Evolutionary conservation across 1,140 invertebrate species (phyloP), one percentile per base, ranked within the genome.

Genomic region (Olivierus martensii): DNA sequence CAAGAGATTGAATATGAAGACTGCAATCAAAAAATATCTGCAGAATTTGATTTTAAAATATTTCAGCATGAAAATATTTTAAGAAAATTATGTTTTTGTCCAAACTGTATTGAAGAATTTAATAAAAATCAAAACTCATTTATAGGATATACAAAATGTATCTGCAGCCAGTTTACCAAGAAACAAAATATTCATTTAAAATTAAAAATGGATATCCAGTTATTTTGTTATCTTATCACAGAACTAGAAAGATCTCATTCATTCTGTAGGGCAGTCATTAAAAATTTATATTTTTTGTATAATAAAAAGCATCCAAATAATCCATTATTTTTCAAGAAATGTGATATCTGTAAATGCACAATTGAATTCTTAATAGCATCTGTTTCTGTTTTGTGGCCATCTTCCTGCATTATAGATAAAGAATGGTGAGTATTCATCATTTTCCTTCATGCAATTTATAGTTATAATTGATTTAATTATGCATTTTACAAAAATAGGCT

Each of bases 331-430:
- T 19, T 9, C 12, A 28, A 21, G 17, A 22, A 12, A 17, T 53
- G 52, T 36, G 14, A 22, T 21, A 17, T 49, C 15, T 53, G 52
- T 49, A 11, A 36, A 34, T 36, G 21, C 22, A 15, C 36, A 21
- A 17, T 44, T 5, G 48, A 28, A 18, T 12, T 43, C 6, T 1
- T 44, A 0, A 36, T 9, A 35, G 17, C 48, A n/a, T n/a, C 12
- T 11, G 46, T 49, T 12, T 36, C 36, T 11, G 10, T 53, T 6
- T 9, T 17, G 1, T 10, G 18, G 22, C 77, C 80, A 9, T 71
- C 68, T 28, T 72, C 65, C 51, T 75, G 82, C 61, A 73, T 79
- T 38, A 68, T 84, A 53, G 81, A 84, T 69, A 77, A 77, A 62
- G 73, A 71, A 52, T 82, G 79, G 79, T 79, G 71, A 71, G 67